Base-by-base conservation (phyloP, 2,797 vertebrate genomes). In the Yasuhikotakia modesta region DNA sequence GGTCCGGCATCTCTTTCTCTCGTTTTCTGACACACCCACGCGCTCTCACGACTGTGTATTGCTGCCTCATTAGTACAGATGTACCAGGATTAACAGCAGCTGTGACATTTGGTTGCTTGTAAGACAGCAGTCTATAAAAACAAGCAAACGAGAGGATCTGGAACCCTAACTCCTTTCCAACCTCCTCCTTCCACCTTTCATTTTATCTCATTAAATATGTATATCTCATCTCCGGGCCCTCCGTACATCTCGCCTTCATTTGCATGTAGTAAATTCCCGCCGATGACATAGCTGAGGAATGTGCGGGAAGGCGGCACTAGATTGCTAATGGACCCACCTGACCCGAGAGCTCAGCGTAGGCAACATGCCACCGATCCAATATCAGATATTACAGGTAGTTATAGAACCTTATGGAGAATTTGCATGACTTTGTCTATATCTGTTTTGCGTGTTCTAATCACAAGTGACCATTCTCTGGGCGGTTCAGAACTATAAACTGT, bases 151-250 rank as follows among this genome's bases (percentile, higher is more conserved):
- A 80, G 78, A 72, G 70, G 84, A 83, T 78, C 71, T 83, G 81
- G 79, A 53, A 68, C 55, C 69, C 65, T 60, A 73, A 83, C 68
- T 53, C 73, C 74, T 61, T 70, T 46, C 43, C 72, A 73, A 79
- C 78, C 67, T 72, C 73, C 70, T 85, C 89, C 86, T 85, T 86
- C 89, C 85, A 89, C 95, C 92, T 93, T 94, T 96, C 94, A 96
- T 96, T 96, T 93, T 90, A 92, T 94, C 95, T 98, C 96, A 98
- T 99, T 99, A 99, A 99, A 98, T 96, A 99, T 99, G 96, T 96
- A 99, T 97, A 97, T 98, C 96, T 97, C 96, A 99, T 97, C 95
- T 95, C 94, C 93, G 87, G 93, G 90, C 94, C 94, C 92, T 77
- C 85, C 82, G 79, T 79, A 74, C 85, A 78, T 81, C 94, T 85